phyloP scores from a whole-genome alignment of 2,888 invertebrate species.

The Aporophyla nigra region DNA sequence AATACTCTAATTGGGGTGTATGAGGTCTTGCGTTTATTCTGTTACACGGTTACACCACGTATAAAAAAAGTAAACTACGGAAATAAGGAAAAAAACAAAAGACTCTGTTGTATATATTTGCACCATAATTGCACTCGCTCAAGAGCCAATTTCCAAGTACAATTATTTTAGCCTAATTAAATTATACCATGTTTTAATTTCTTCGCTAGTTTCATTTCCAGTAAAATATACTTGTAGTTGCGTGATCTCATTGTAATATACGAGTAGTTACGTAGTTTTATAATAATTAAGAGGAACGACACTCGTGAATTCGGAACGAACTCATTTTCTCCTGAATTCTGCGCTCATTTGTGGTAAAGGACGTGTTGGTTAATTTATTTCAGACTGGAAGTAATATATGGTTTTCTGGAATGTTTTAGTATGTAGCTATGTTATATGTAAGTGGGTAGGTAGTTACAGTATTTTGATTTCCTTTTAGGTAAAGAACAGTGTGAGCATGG shows the following conservation, averaged over 20 bases:
- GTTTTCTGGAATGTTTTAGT: conserved; percentile 10
- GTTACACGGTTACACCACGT: too few relatives aligned
- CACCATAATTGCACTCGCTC: neutral
- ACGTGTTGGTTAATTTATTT: conserved; percentile 39
- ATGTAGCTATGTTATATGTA: neutral
- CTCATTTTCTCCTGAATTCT: conserved; percentile 38
- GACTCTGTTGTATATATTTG: neutral
- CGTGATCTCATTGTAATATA: conserved; percentile 34
- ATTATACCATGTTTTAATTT: conserved; percentile 28
- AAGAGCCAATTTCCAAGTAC: neutral
- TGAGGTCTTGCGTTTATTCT: too few relatives aligned
- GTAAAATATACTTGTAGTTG: conserved; percentile 41
- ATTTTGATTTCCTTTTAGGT: neutral
- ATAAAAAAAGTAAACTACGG: neutral
- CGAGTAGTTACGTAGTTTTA: conserved; percentile 39
- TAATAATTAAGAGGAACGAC: conserved; percentile 53
- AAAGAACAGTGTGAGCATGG: too few relatives aligned
- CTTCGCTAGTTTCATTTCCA: conserved; percentile 18
- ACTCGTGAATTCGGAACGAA: conserved; percentile 39
- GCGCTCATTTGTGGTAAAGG: conserved; percentile 29
- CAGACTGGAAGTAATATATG: conserved; percentile 20
- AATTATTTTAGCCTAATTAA: neutral
- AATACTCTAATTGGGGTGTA: too few relatives aligned
- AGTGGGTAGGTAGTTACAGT: neutral
- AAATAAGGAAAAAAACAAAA: too few relatives aligned